Evolutionary conservation across 2,113 vertebrate genomes (phyloP), one percentile per base, ranked within the genome.

Genomic region (Neodon shergylaensis): DNA sequence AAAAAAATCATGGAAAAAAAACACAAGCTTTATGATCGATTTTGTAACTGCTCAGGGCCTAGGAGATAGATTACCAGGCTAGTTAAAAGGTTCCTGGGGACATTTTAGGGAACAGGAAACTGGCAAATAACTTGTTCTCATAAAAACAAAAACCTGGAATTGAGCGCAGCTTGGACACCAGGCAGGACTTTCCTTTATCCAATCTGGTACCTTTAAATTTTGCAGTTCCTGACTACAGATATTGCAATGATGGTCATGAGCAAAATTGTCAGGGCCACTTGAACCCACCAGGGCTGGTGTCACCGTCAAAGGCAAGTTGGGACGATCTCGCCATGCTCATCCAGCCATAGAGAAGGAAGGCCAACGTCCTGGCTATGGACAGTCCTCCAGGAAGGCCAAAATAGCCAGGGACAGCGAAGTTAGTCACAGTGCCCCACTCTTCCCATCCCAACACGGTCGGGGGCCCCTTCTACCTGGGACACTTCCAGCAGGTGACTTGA

Each of bases 81-180:
- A 5, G 92, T 88, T 81, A 81, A 49, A 87, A 92, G 61, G 84
- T 95, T 97, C 76, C 82, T 39, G 36, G 94, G 94, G 90, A 95
- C 36, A 17, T 58, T 61, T 65, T 47, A 94, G 93, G 68, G 52
- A 94, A 91, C 42, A 58, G 68, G 70, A 94, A 90, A 89, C 31
- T 81, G 61, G 79, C 89, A 24, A 88, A 63, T 79, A 93, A 93
- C 91, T 73, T 5, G 49, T 94, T 87, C 72, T 70, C 74, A 87
- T 93, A 31, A 66, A 66, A 70, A 14, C 74, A 77, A 95, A 91
- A 13, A 61, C 1, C 81, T 90, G 19, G 65, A 36, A 49, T 42
- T 74, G 36, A 74, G 54, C 44, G 22, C 19, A 28, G 54, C 31
- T 49, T 72, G 58, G 63, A 73, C 66, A 63, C 28, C 73, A 16